Conservation (phyloP, 2,888 invertebrate genomes). For the Trachelus tabidus region DNA sequence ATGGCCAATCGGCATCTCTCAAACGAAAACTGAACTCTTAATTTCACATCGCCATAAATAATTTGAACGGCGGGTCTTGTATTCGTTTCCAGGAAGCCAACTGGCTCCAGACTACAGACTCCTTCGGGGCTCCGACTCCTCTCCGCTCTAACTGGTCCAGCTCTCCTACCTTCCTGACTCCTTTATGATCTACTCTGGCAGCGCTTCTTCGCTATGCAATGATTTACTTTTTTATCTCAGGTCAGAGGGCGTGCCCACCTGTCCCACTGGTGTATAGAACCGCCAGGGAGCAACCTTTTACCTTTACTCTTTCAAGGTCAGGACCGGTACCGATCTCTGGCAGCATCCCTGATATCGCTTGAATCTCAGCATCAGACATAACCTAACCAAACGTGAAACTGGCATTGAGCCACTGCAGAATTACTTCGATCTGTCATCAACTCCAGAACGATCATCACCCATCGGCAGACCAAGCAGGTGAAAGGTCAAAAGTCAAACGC, state of each 20-base stretch:
- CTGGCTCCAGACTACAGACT: slow-evolving; percentile 11
- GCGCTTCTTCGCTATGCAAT: background rate
- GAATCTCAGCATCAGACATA: background rate
- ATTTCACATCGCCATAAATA: slow-evolving; percentile 65
- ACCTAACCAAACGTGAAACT: background rate
- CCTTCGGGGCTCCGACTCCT: slow-evolving; percentile 16
- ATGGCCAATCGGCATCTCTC: slow-evolving; percentile 44
- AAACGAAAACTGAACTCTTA: slow-evolving; percentile 61
- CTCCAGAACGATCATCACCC: background rate
- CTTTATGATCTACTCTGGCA: slow-evolving; percentile 14
- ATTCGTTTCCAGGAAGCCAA: slow-evolving; percentile 56
- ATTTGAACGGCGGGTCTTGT: slow-evolving; percentile 59
- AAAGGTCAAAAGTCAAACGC: background rate
- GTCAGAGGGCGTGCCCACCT: background rate
- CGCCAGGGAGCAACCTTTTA: background rate
- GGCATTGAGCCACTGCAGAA: background rate
- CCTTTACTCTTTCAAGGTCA: background rate
- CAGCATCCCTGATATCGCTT: background rate
- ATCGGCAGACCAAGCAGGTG: background rate
- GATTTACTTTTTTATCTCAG: background rate
- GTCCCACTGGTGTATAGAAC: background rate
- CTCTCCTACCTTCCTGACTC: slow-evolving; percentile 9
- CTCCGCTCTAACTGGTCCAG: slow-evolving; percentile 8
- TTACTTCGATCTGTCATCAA: no score
- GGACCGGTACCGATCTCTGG: background rate